Evolutionary conservation across 2,113 vertebrate genomes (phyloP), one percentile per base, ranked within the genome.

Genomic region (Forbesichthys agassizii): DNA sequence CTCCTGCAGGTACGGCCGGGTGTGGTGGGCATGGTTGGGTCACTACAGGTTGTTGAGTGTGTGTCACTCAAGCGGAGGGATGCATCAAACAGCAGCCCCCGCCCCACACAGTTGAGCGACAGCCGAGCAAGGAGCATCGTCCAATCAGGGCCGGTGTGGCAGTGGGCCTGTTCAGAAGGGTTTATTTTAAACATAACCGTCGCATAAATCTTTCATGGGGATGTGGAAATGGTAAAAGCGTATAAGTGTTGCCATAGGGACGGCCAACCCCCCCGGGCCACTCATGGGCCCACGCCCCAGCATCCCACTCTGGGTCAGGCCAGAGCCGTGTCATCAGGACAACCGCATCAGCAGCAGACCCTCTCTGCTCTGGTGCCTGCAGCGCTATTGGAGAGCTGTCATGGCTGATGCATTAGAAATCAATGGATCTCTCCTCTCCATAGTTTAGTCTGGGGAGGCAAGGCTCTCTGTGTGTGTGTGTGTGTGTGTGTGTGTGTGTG

Each of bases 1-100:
- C 93, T 99, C 75, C 93, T 99, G 42, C 98, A 99, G 97, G 98
- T 99, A 83, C 94, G 76, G 0, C 70, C 14, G 8, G 74, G 63
- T 46, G 68, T 1, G 42, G 62, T 64, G 6, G 52, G 46, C n/a
- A 42, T 14, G 4, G 36, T 7, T 42, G 4, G 7, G 7, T 42
- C 36, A 42, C 1, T 42, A 5, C 36, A 7, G 36, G 36, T 42
- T 7, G 36, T 5, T 42, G 4, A 42, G 36, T 4, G 4, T 42
- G 36, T 42, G 36, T 42, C 36, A 42, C 36, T 7, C 36, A 42
- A 42, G 4, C 4, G 36, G 36, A 42, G 36, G 5, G 36, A 6
- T 5, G 36, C 7, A 42, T 42, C 4, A 42, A 42, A 42, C 36
- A 1, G 5, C 7, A 1, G 36, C 36, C 36, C 36, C 7, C 36